Base-by-base conservation (phyloP, 1,140 invertebrate genomes). In the Stenopsyche tienmushanensis region DNA sequence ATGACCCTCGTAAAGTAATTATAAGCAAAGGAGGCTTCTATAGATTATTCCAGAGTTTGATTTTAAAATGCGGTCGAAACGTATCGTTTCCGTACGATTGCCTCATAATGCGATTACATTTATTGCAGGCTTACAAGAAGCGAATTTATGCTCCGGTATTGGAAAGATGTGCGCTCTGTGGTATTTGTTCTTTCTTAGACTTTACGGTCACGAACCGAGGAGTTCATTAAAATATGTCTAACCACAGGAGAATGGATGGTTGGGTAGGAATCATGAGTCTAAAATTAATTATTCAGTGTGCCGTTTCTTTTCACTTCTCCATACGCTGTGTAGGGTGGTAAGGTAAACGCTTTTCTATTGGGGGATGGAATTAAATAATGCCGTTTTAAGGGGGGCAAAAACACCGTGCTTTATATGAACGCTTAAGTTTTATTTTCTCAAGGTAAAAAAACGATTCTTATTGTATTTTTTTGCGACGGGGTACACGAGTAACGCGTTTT, bases 1-100 rank as follows among this genome's bases (percentile, higher is more conserved):
- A 64, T 64, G 64, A 70, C 64, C 68, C 64, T 70, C 54, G 53
- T 66, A 70, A 70, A 70, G 68, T 64, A 70, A 70, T 70, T 70
- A 70, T 62, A 64, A 57, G 26, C 55, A 42, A 62, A 64, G 58
- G 67, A 50, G 41, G 25, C 18, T 34, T 26, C 52, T 9, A 29
- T 42, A 26, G 57, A 60, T 47, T 58, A 58, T 44, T 18, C 42
- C 29, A 34, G 24, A 60, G 57, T 60, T 60, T 60, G 23, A 54
- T 26, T 54, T 54, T 26, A 5, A 54, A 26, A 26, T 54, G 15
- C 26, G 17, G 8, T 18, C 7, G 15, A 8, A 47, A 47, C 17
- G 15, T 9, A 8, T 18, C 7, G 15, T 8, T 39, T 39, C 5
- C 13, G 13, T 39, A 39, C 29, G 29, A 8, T 39, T 39, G 7